Conservation (phyloP, 1,140 invertebrate genomes). For the Delia radicum region DNA sequence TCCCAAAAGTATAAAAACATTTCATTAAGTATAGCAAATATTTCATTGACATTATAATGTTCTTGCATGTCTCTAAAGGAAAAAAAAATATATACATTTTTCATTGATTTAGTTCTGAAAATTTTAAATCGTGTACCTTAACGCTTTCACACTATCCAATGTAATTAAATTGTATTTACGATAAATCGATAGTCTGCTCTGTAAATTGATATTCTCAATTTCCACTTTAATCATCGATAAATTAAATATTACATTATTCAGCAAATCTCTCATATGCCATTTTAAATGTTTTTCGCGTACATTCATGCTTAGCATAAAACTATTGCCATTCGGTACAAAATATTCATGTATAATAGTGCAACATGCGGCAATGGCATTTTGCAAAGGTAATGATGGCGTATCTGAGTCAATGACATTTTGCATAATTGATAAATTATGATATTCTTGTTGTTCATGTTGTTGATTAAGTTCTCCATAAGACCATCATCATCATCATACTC, state of each 20-base stretch:
- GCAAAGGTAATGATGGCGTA: not conserved
- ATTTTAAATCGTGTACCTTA: constrained; percentile 3
- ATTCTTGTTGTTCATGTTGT: not conserved
- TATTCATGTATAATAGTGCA: not conserved
- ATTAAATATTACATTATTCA: constrained; percentile 4
- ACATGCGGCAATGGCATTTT: constrained; percentile 6
- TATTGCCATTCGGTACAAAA: not conserved
- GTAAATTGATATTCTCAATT: not conserved
- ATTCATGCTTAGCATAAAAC: not conserved
- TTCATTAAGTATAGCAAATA: not conserved
- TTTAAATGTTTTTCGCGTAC: not conserved
- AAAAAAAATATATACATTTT: not conserved
- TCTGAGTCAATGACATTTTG: constrained; percentile 6
- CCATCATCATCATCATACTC: not conserved
- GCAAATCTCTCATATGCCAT: not conserved
- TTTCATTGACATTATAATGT: constrained; percentile 13
- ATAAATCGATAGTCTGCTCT: not conserved
- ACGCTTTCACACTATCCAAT: constrained; percentile 15
- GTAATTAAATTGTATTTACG: constrained; percentile 25
- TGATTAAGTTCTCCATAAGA: not conserved
- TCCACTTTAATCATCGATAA: not conserved
- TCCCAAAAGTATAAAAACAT: constrained; percentile 26
- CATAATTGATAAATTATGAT: constrained; percentile 22
- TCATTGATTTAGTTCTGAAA: not conserved
- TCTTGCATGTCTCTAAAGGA: constrained; percentile 10